phyloP scores from a whole-genome alignment of 2,113 vertebrate species.

The Ascaphus truei region DNA sequence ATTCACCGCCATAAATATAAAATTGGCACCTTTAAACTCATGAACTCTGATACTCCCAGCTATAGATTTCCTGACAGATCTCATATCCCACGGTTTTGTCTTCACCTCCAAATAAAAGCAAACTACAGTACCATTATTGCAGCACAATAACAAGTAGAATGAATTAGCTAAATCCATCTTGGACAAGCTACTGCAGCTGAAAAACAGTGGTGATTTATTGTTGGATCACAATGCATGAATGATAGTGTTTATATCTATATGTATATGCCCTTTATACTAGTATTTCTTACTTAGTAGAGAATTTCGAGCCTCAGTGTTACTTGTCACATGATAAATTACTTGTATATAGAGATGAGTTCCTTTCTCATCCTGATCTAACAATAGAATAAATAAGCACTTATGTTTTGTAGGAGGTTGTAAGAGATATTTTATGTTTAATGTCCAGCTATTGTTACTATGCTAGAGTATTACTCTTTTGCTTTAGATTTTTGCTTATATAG shows the following conservation, averaged over 20 bases:
- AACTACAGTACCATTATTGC: neutral
- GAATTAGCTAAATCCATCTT: constrained; percentile 5
- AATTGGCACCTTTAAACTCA: neutral
- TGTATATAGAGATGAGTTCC: neutral
- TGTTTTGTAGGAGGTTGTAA: neutral
- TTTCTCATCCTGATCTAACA: neutral
- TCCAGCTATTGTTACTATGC: neutral
- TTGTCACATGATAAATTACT: neutral
- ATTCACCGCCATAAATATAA: neutral
- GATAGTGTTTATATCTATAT: constrained; percentile 9
- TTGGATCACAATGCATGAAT: neutral
- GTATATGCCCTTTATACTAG: neutral
- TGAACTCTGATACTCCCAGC: neutral
- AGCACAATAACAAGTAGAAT: neutral
- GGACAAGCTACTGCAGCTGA: neutral
- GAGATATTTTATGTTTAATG: neutral
- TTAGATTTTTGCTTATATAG: too few relatives aligned
- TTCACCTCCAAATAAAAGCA: too few relatives aligned
- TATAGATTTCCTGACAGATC: neutral
- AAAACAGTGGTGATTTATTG: neutral
- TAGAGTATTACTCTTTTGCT: neutral
- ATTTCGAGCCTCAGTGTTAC: neutral
- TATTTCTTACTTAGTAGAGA: neutral
- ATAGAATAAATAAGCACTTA: neutral
- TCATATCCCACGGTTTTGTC: neutral